Conservation (phyloP, 2,113 vertebrate species). For the Pangasianodon gigas region DNA sequence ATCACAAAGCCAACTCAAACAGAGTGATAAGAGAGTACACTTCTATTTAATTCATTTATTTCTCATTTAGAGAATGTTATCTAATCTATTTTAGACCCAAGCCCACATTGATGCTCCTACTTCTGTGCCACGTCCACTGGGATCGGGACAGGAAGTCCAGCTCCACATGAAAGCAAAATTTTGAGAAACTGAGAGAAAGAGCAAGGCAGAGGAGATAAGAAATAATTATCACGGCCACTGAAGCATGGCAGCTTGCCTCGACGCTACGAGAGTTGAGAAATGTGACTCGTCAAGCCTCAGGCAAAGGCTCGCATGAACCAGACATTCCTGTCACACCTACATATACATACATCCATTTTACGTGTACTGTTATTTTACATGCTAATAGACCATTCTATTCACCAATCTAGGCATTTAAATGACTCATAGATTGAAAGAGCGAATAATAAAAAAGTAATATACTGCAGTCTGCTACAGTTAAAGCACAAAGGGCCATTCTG, state of each 20-base stretch:
- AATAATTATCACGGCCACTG: conserved; percentile 45
- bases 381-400: conserved; percentile 33
- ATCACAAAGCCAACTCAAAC: conserved; percentile 22
- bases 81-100: conserved; percentile 26
- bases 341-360: neutral
- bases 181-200: conserved; percentile 28
- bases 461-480: neutral
- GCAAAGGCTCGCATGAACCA: conserved; percentile 21
- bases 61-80: conserved; percentile 34
- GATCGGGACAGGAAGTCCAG: conserved; percentile 26
- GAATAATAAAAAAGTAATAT: conserved; percentile 31
- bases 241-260: conserved; percentile 39
- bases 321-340: conserved; percentile 19
- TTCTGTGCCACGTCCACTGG: conserved; percentile 30
- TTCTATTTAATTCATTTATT: conserved; percentile 30
- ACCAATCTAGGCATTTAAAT: conserved; percentile 22
- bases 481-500: neutral
- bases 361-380: neutral
- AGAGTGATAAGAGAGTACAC: conserved; percentile 27
- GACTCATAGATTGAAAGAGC: neutral
- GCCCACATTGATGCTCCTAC: conserved; percentile 1
- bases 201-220: conserved; percentile 35
- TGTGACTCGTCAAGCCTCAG: conserved; percentile 23
- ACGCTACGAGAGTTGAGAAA: conserved; percentile 20
- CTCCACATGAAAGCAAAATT: conserved; percentile 14